These are phyloP conservation scores for Neuroterus valhalla DNA, from an alignment of 1,140 invertebrate genomes.

Conservation along the genomic window DNA sequence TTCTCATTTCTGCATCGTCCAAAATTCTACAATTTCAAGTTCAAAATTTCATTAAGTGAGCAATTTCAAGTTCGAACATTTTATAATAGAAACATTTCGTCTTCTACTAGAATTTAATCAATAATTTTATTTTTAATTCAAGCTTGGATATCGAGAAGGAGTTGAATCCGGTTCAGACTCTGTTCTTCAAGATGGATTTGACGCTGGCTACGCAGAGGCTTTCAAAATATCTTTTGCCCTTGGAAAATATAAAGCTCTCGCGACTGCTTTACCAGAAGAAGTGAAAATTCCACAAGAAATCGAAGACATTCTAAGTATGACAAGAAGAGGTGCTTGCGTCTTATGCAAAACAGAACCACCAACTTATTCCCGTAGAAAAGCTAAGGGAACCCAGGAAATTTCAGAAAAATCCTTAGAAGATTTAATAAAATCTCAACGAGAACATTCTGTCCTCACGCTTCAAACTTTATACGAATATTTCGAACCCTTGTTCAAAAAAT, in stretches of 20 bases:
- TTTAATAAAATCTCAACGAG: constrained; percentile 49
- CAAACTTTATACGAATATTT: constrained; percentile 53
- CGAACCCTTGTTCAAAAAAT: constrained; percentile 47
- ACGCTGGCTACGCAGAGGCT: constrained; percentile 75
- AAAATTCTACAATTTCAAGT: too few species aligned
- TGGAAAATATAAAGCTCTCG: constrained; percentile 68
- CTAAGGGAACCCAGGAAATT: constrained; percentile 6
- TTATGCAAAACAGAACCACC: constrained; percentile 48
- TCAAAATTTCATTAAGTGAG: too few species aligned
- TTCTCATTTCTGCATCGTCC: too few species aligned
- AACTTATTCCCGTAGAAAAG: neutral
- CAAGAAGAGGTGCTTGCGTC: constrained; percentile 58
- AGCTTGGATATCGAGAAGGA: constrained; percentile 77
- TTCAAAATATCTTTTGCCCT: constrained; percentile 72
- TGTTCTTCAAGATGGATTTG: constrained; percentile 76
- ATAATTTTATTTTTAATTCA: constrained; percentile 33
- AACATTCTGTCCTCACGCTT: constrained; percentile 44
- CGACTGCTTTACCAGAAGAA: constrained; percentile 35
- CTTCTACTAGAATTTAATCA: neutral
- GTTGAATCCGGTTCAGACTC: constrained; percentile 72
- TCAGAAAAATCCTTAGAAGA: constrained; percentile 44
- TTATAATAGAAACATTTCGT: too few species aligned
- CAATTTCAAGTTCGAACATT: too few species aligned
- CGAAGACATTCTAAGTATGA: constrained; percentile 51
- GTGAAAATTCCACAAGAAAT: constrained; percentile 52